Base-by-base conservation (phyloP, 2,888 invertebrate genomes). In the Patella ulyssiponensis region DNA sequence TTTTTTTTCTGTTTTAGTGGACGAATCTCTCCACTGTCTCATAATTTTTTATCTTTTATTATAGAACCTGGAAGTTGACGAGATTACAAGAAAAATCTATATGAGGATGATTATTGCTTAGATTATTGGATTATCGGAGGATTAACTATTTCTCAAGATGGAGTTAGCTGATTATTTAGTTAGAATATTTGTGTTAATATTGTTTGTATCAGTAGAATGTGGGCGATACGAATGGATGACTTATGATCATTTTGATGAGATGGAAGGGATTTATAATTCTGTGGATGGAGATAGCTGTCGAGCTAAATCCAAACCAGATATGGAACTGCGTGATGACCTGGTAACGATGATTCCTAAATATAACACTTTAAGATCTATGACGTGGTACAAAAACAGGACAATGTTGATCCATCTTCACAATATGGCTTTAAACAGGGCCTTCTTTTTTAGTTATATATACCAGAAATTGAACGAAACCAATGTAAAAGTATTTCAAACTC, bases 331-430 rank as follows among this genome's bases (percentile, higher is more conserved):
- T 0, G 94, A 94, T 71, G 96, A 97, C 84, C 93, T 96, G 0
- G 95, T 98, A 0, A 97, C 98, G 0, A 98, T 98, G 90, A 93
- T 85, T 15, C 90, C 90, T 0, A 80, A 80, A 54, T 90, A 86
- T 80, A 89, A 90, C 82, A 82, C 85, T 56, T 83, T 90, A 91
- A 96, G 97, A 90, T 80, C 78, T 53, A 75, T 73, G 23, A 97
- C 93, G 96, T 97, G 4, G 95, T 98, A 73, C 76, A 81, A 84
- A 51, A 99, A 98, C 92, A 94, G 98, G 86, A 98, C 98, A 0
- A 96, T 96, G 20, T 92, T 98, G 85, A 93, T 98, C 77, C 98
- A 98, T 93, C 93, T 98, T 77, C 98, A 98, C 91, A 98, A 98
- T 91, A 95, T 98, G 95, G 98, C 98, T 17, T 93, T 98, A 90